Evolutionary conservation across 2,113 vertebrate genomes (phyloP), one percentile per base, ranked within the genome.

Genomic region (Barnardius zonarius): DNA sequence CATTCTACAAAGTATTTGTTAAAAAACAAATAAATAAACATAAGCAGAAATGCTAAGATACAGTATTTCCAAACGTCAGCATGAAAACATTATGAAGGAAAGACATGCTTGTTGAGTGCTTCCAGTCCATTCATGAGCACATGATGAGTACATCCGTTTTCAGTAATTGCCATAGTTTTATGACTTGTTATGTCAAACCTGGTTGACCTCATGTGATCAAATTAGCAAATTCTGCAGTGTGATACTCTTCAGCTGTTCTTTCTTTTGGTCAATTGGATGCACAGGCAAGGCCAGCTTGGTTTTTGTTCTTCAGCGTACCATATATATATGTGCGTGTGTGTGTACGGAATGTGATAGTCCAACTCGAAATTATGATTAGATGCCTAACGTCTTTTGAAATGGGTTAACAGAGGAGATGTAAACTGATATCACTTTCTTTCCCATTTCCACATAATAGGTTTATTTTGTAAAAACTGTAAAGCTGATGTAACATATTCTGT

Each of bases 1-100:
- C 46, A 55, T 17, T 77, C 57, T 64, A 57, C 18, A 51, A 46
- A 66, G 2, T 33, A 43, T 46, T 57, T 85, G 6, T 18, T 51
- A 54, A 55, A 68, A 68, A 85, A 12, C 2, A 62, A 69, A 68
- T 5, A 43, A 67, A 73, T 31, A 84, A 81, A 59, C 9, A 39
- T 39, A 48, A 30, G 2, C 12, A 80, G 22, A 72, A 86, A 77
- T 61, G 13, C 1, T 39, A 66, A 41, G 39, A 18, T 59, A 55
- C 0, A 1, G 3, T 16, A 48, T 70, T 67, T 62, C 23, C 12
- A 75, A 14, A 5, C 11, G 6, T 16, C 17, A 19, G 19, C 4
- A 41, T 23, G 18, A 67, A 59, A 75, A 54, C 2, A 17, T n/a
- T 68, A 63, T 3, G n/a, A 39, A 70, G 17, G 16, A 70, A 67